Percentiles rank a stretch among this genome's conserved stretches.
Conservation (phyloP, 2,113 vertebrate species). For the Chaetodon auriga region DNA sequence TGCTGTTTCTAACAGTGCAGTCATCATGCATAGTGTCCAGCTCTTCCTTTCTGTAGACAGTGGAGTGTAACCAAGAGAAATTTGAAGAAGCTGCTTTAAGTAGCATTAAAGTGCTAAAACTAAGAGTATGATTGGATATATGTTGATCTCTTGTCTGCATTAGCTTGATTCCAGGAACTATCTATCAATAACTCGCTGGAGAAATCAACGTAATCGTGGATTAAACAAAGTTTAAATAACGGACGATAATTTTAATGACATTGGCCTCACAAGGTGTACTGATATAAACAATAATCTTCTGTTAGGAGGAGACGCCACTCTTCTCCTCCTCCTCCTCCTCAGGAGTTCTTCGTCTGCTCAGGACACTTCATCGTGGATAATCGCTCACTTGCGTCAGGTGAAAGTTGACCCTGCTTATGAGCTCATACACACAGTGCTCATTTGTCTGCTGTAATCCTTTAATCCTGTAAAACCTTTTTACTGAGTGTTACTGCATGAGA, state of each 20-base stretch:
- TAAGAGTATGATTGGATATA: neutral
- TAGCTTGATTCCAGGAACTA: neutral
- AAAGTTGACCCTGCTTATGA: neutral
- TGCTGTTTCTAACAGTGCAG: neutral
- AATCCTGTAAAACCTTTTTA: conserved; percentile 25
- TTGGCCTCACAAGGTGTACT: neutral
- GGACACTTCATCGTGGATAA: neutral
- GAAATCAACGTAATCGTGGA: neutral
- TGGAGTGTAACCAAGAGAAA: neutral
- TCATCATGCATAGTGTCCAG: neutral
- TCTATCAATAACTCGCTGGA: neutral
- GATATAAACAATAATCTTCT: neutral
- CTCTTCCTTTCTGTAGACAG: neutral
- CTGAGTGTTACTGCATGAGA: conserved; percentile 2
- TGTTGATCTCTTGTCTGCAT: neutral
- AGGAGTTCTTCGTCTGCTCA: neutral
- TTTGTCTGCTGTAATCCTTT: conserved; percentile 21
- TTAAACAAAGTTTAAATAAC: conserved; percentile 32
- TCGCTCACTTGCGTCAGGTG: neutral
- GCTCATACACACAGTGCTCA: neutral
- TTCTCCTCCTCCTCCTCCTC: neutral
- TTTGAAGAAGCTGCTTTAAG: neutral
- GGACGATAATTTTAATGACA: conserved; percentile 2
- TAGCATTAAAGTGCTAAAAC: neutral
- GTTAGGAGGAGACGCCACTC: neutral